Evolutionary conservation across 2,888 invertebrate genomes (phyloP), one percentile per base, ranked within the genome.

Genomic region (Chaetoderma sp.): DNA sequence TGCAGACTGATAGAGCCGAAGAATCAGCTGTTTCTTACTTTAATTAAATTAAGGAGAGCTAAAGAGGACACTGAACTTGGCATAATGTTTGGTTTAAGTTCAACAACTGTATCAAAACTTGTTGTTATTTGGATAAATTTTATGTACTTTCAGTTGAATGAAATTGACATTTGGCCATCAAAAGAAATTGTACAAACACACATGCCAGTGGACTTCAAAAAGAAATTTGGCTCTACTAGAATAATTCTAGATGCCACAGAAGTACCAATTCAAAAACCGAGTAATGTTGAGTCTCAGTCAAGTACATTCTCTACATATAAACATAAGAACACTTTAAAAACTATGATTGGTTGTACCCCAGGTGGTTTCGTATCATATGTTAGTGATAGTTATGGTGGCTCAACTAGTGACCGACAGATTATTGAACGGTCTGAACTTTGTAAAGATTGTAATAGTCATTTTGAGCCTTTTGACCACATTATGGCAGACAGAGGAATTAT

Each of bases 231-330:
- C 5, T 50, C 32, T 23, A 76, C 74, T 4, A n/a, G 75, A 5
- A 70, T 71, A 0, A 64, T 76, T 52, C 28, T 73, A 28, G 71
- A 75, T 69, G 73, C 70, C 3, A 76, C 76, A 18, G 73, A 72
- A 54, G 52, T 56, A 21, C 66, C 71, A 27, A 65, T 74, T 25
- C 28, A 62, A n/a, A 76, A 73, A 42, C 73, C 72, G 32, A 49
- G 57, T n/a, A 27, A 68, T 55, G 71, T 72, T 23, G 30, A 47
- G 32, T 60, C 63, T 16, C 73, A 74, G 33, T 58, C 56, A 50
- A 33, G 50, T 1, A 73, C 73, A 49, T 76, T 66, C 57, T 73
- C 73, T 10, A 62, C 63, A 13, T 74, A 76, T 32, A 74, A 73
- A 50, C 66, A 74, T 47, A 66, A 55, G 36, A 74, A 76, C 57